Conservation (phyloP, 2,888 invertebrate species). For the Apamea sordens region DNA sequence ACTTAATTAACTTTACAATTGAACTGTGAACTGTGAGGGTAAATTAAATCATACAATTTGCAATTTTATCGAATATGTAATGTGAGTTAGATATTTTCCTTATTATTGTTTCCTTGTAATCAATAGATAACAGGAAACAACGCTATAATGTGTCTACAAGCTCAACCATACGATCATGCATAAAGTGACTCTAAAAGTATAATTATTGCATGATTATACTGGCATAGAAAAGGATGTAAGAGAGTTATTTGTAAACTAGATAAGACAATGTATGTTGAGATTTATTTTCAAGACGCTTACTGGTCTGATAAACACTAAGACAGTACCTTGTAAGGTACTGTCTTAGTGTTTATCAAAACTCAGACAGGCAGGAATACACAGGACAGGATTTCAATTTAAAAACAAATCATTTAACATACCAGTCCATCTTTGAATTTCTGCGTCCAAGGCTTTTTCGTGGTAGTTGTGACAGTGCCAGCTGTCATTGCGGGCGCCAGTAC, state of each 20-base stretch:
- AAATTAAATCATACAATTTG: not conserved
- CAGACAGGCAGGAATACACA: too few relatives aligned
- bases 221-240: not conserved
- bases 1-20: too few relatives aligned
- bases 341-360: not conserved
- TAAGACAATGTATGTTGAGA: too few relatives aligned
- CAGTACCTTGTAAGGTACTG: not conserved
- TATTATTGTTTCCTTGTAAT: slow-evolving; percentile 13
- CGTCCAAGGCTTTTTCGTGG: slow-evolving; percentile 74
- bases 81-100: slow-evolving; percentile 15
- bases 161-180: slow-evolving; percentile 1
- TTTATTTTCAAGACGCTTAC: not conserved
- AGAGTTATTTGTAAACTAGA: not conserved
- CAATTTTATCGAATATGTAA: not conserved
- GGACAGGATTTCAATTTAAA: not conserved
- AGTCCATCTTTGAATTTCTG: slow-evolving; percentile 76
- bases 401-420: slow-evolving; percentile 66
- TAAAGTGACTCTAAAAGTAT: not conserved
- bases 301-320: too few relatives aligned
- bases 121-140: slow-evolving; percentile 27
- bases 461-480: slow-evolving; percentile 57
- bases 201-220: not conserved
- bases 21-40: not conserved
- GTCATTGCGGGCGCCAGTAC: slow-evolving; percentile 15
- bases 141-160: not conserved